Evolutionary conservation across 2,888 invertebrate species (phyloP).

Genomic region (Rosalia funebris): DNA sequence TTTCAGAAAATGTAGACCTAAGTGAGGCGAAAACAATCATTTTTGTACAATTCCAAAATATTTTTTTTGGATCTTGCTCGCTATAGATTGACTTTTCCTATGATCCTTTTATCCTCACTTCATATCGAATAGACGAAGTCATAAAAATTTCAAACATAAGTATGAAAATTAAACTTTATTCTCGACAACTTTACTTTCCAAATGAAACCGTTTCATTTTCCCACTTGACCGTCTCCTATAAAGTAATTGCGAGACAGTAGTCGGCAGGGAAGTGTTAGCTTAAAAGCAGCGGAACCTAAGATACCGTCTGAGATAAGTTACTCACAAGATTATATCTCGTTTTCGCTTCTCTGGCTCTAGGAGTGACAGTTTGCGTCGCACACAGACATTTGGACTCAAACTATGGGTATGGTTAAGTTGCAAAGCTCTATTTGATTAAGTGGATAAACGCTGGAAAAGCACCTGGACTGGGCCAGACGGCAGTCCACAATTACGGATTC

Average conservation of each 20-base stretch:
- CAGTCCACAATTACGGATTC: background rate
- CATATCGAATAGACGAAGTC: too few species aligned
- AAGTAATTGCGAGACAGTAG: slow-evolving; percentile 17
- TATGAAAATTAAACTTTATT: background rate
- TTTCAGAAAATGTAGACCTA: too few species aligned
- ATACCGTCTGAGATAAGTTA: slow-evolving; percentile 25
- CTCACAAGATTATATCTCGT: slow-evolving; percentile 29
- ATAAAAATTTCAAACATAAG: too few species aligned
- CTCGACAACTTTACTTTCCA: background rate
- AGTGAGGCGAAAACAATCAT: too few species aligned
- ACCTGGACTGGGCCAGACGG: background rate
- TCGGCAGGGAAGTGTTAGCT: slow-evolving; percentile 3
- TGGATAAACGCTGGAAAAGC: background rate
- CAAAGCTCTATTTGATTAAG: background rate
- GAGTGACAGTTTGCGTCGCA: slow-evolving; percentile 13
- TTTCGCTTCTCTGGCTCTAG: slow-evolving; percentile 6
- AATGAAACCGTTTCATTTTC: slow-evolving; percentile 3
- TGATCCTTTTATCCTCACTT: too few species aligned
- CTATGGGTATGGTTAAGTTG: slow-evolving; percentile 3
- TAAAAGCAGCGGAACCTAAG: slow-evolving; percentile 16
- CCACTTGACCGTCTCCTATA: background rate
- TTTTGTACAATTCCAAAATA: too few species aligned
- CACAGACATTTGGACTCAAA: slow-evolving; percentile 4
- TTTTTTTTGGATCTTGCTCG: too few species aligned
- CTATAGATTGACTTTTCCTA: too few species aligned